Percentiles rank a stretch among this genome's conserved stretches.
These are phyloP conservation scores for Callospermophilus lateralis DNA, from an alignment of 2,113 vertebrate species.

Conservation along the genomic window DNA sequence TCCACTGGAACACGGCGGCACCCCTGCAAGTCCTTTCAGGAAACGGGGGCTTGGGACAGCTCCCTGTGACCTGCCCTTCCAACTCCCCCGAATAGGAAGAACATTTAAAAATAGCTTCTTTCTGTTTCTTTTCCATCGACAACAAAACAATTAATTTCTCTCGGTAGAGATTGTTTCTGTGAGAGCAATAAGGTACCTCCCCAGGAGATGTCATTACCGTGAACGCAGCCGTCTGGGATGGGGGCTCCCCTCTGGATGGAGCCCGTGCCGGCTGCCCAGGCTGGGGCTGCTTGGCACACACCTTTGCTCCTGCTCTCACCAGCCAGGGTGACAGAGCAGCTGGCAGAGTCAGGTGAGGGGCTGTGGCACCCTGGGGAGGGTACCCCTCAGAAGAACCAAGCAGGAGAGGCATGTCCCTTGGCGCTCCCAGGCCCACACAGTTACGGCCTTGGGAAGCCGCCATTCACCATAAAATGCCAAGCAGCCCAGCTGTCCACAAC, in stretches of 20 bases:
- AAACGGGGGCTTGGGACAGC: background rate
- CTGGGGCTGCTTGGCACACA: background rate
- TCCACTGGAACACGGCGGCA: background rate
- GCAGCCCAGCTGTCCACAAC: constrained; percentile 73
- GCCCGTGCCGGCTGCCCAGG: background rate
- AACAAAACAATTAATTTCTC: constrained; percentile 89
- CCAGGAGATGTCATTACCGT: constrained; percentile 85
- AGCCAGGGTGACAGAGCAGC: background rate
- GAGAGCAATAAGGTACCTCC: constrained; percentile 88
- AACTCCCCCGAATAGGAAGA: constrained; percentile 71
- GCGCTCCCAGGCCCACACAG: background rate
- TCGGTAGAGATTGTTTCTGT: constrained; percentile 86
- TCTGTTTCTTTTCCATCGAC: constrained; percentile 85
- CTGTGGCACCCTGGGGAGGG: background rate
- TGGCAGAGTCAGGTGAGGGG: rapidly evolving
- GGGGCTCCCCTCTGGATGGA: background rate
- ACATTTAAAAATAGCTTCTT: constrained; percentile 86
- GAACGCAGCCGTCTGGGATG: constrained; percentile 65
- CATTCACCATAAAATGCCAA: constrained; percentile 75
- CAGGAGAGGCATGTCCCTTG: background rate
- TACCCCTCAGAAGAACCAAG: rapidly evolving
- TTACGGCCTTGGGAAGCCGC: constrained; percentile 58
- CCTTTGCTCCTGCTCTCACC: background rate
- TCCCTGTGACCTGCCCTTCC: constrained; percentile 59
- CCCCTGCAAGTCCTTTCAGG: rapidly evolving